A percentile compares a stretch with the other conserved stretches of the same genome.
phyloP scores from a whole-genome alignment of 2,888 invertebrate genomes.

The Campoplex nolae region DNA sequence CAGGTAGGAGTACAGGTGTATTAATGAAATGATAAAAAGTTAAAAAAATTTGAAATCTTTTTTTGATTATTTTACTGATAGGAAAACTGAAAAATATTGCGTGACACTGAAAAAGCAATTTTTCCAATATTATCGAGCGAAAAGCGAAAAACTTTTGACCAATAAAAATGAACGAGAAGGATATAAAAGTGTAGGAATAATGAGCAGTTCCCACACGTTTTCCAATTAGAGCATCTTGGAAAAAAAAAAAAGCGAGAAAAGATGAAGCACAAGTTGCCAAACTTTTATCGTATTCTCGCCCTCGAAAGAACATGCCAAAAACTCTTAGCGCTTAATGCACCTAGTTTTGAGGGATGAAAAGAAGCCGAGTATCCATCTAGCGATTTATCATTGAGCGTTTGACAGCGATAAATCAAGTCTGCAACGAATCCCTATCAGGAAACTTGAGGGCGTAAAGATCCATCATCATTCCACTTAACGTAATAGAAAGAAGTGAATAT shows the following conservation, averaged over 20 bases:
- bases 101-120: no score
- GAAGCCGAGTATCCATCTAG: neutral
- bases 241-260: neutral
- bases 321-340: neutral
- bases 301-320: neutral
- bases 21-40: no score
- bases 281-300: neutral
- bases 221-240: neutral
- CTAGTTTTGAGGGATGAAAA: conserved; percentile 31
- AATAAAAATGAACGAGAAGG: no score
- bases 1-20: no score
- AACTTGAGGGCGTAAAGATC: conserved; percentile 23
- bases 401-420: conserved; percentile 54
- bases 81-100: no score
- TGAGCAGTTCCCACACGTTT: neutral
- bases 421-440: conserved; percentile 12
- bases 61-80: no score
- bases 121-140: no score
- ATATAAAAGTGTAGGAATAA: neutral
- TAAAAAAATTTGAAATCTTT: no score
- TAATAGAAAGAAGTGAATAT: conserved; percentile 17
- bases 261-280: neutral
- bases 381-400: conserved; percentile 50
- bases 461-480: conserved; percentile 54
- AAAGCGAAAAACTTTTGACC: no score